Base-by-base conservation (phyloP, 1,140 invertebrate species). In the Marisa cornuarietis region DNA sequence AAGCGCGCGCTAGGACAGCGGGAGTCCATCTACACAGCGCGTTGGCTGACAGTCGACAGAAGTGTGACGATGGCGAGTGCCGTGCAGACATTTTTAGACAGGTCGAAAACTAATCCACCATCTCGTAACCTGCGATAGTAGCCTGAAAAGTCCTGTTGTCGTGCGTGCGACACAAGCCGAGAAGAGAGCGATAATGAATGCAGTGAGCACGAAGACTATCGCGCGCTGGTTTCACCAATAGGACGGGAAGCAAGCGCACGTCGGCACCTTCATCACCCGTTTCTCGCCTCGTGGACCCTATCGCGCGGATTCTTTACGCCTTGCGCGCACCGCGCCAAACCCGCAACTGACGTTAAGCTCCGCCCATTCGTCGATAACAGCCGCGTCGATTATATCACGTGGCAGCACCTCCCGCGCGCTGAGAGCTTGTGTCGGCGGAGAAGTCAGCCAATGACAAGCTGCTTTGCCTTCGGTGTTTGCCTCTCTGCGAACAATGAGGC, bases 401-500 rank as follows among this genome's bases (percentile, higher is more conserved):
- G 71, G 54, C n/a, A 51, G 22, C 71, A 11, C 51, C 18, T 49
- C 71, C 71, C 24, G 52, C 71, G 71, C 49, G 49, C 49, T 20
- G 54, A 54, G 65, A 18, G 42, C 71, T 31, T 18, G 71, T 54
- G 71, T 14, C 13, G 71, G n/a, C 49, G 71, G 71, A 42, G 51
- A 20, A 54, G 71, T 52, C 54, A 52, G 52, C 16, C 71, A 22
- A 52, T 73, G 71, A 49, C 49, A 52, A 52, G 71, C 54, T 49
- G 71, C 14, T 73, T 73, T 22, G 18, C 49, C 51, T 16, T 26
- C 49, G 22, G 4, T 73, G 51, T 51, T 42, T 52, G 71, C 18
- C 71, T n/a, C 22, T 22, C 42, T 54, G 71, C 71, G 71, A 71
- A 73, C 54, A 73, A 73, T 73, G 71, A 73, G 49, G 49, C 71